These are phyloP conservation scores for Epinephelus cyanopodus DNA, from an alignment of 2,113 vertebrate genomes.

Conservation along the genomic window DNA sequence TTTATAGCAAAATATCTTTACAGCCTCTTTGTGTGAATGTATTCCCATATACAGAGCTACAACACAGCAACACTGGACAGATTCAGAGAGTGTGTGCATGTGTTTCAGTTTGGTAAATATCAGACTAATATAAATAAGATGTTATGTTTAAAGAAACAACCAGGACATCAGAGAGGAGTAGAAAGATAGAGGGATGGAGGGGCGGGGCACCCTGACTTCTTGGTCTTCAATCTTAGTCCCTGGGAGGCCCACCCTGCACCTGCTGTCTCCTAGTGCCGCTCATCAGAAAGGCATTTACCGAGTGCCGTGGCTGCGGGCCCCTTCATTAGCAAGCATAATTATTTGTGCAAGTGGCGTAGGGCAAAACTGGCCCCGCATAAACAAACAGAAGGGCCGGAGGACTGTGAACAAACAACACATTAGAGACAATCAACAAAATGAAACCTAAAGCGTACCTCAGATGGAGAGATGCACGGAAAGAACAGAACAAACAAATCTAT, in stretches of 20 bases:
- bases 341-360: slow-evolving; percentile 97
- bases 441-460: slow-evolving; percentile 53
- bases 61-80: slow-evolving; percentile 13
- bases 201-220: slow-evolving; percentile 76
- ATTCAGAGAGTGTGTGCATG: slow-evolving; percentile 5
- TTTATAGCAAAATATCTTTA: slow-evolving; percentile 15
- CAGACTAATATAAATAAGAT: neutral
- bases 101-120: neutral
- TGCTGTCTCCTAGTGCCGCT: slow-evolving; percentile 96
- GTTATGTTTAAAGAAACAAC: neutral
- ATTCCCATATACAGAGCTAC: neutral
- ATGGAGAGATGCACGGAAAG: slow-evolving; percentile 35
- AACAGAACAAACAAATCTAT: slow-evolving; percentile 38
- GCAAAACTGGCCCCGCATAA: slow-evolving; percentile 99
- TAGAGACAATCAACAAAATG: slow-evolving; percentile 80
- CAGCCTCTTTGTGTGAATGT: slow-evolving; percentile 6
- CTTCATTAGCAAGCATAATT: slow-evolving; percentile 99
- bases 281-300: slow-evolving; percentile 99
- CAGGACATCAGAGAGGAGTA: slow-evolving; percentile 33
- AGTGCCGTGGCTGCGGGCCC: slow-evolving; percentile 98
- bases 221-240: slow-evolving; percentile 99
- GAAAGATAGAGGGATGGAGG: slow-evolving; percentile 67
- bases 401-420: slow-evolving; percentile 95
- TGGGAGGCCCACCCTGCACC: slow-evolving; percentile 99
- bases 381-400: slow-evolving; percentile 97